These are phyloP conservation scores for Isotomurus palustris DNA, from an alignment of 2,888 invertebrate species.

Conservation along the genomic window DNA sequence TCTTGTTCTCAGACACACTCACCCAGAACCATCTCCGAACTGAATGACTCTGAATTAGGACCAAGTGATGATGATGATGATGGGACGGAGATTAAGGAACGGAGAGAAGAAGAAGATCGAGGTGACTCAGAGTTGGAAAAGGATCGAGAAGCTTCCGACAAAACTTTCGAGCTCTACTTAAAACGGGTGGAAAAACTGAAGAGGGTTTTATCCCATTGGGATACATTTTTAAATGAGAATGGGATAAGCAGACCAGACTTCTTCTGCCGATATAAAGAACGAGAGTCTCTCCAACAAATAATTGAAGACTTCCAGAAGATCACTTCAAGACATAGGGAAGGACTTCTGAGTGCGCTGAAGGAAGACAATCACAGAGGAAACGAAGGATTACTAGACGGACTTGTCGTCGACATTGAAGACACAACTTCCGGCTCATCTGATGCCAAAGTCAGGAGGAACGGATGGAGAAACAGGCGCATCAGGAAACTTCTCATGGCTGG, in stretches of 20 bases:
- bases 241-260: slow-evolving; percentile 36
- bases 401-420: neutral
- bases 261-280: slow-evolving; percentile 34
- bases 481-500: slow-evolving; percentile 20
- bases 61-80: too few species aligned
- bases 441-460: slow-evolving; percentile 16
- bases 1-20: too few species aligned
- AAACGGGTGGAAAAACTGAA: slow-evolving; percentile 37
- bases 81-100: too few species aligned
- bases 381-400: neutral
- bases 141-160: slow-evolving; percentile 16
- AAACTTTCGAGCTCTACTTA: slow-evolving; percentile 33
- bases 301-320: slow-evolving; percentile 39
- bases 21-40: too few species aligned
- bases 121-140: neutral
- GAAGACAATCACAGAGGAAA: neutral
- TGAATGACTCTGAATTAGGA: too few species aligned
- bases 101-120: neutral
- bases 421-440: slow-evolving; percentile 7
- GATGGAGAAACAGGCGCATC: slow-evolving; percentile 27
- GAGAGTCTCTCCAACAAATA: slow-evolving; percentile 35
- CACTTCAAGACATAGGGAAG: slow-evolving; percentile 33
- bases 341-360: slow-evolving; percentile 22
- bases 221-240: slow-evolving; percentile 32
- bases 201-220: slow-evolving; percentile 36